phyloP scores from a whole-genome alignment of 2,888 invertebrate genomes.

The Fragum fragum region DNA sequence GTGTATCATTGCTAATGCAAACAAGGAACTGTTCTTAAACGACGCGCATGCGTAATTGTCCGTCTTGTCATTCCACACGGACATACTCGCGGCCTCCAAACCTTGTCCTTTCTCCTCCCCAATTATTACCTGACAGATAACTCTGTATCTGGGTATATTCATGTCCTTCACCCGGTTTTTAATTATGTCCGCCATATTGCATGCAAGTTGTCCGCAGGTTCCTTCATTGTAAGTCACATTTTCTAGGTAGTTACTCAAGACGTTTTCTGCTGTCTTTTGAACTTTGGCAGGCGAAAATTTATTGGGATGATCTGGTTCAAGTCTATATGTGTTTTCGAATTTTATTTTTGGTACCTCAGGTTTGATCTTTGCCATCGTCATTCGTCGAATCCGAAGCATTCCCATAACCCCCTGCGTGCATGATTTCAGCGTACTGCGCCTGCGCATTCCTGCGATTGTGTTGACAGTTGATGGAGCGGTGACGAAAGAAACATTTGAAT shows the following conservation, averaged over 20 bases:
- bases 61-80: slow-evolving; percentile 74
- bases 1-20: slow-evolving; percentile 75
- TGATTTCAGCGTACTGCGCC: slow-evolving; percentile 65
- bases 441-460: slow-evolving; percentile 8
- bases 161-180: slow-evolving; percentile 75
- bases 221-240: slow-evolving; percentile 69
- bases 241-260: slow-evolving; percentile 65
- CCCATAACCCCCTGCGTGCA: slow-evolving; percentile 49
- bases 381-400: slow-evolving; percentile 43
- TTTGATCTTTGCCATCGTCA: slow-evolving; percentile 16
- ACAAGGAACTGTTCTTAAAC: slow-evolving; percentile 69
- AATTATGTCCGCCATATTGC: slow-evolving; percentile 73
- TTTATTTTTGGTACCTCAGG: slow-evolving; percentile 29
- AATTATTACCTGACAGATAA: slow-evolving; percentile 73
- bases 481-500: slow-evolving; percentile 4
- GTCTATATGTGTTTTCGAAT: slow-evolving; percentile 68
- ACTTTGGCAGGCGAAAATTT: slow-evolving; percentile 66
- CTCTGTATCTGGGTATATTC: slow-evolving; percentile 77
- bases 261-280: slow-evolving; percentile 50
- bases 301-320: slow-evolving; percentile 66
- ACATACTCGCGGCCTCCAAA: slow-evolving; percentile 71
- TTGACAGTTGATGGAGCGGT: not conserved
- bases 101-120: slow-evolving; percentile 76
- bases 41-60: slow-evolving; percentile 75
- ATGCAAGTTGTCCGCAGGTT: slow-evolving; percentile 68